Evolutionary conservation across 2,888 invertebrate genomes (phyloP).

Genomic region (Amorpha juglandis): DNA sequence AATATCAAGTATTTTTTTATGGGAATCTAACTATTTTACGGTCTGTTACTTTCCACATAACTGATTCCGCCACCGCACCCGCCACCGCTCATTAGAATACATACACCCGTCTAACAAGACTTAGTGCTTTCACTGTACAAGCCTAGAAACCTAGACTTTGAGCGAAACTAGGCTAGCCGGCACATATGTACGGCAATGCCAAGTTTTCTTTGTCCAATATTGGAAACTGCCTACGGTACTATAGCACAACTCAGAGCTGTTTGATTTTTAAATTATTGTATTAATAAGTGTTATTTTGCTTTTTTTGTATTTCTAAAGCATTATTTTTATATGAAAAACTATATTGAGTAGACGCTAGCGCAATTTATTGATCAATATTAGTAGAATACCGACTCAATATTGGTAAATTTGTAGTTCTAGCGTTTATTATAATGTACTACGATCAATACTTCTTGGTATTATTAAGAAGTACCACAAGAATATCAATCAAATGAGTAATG

Average conservation of each 20-base stretch:
- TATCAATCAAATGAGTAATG: too few species aligned
- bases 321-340: too few species aligned
- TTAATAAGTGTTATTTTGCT: background rate
- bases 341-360: too few species aligned
- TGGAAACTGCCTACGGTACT: background rate
- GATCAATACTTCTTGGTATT: too few species aligned
- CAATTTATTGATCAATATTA: too few species aligned
- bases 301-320: too few species aligned
- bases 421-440: too few species aligned
- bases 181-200: slow-evolving; percentile 19
- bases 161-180: slow-evolving; percentile 20
- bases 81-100: background rate
- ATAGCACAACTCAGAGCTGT: background rate
- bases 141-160: slow-evolving; percentile 24
- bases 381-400: too few species aligned
- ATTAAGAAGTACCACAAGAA: too few species aligned
- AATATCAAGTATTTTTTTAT: too few species aligned
- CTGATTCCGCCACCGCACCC: background rate
- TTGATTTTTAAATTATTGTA: background rate
- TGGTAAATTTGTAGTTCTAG: too few species aligned
- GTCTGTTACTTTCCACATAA: background rate
- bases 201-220: slow-evolving; percentile 22
- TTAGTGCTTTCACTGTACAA: slow-evolving; percentile 21
- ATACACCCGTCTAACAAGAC: slow-evolving; percentile 13
- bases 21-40: too few species aligned